Percentiles rank a stretch among this genome's conserved stretches.
Conservation (phyloP, 2,113 vertebrate genomes). For the Accipiter virgatus region DNA sequence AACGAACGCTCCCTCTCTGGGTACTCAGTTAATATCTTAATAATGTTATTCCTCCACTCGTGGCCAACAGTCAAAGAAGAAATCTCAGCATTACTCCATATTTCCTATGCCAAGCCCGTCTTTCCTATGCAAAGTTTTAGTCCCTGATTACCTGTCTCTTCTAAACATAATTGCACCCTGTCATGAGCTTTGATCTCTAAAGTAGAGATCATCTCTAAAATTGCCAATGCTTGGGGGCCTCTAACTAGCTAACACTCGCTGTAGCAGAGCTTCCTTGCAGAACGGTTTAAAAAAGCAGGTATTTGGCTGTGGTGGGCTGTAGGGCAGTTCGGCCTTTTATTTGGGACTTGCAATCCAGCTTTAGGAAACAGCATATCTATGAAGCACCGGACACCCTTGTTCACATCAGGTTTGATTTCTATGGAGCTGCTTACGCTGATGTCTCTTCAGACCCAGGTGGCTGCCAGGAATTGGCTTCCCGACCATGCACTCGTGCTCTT, state of each 20-base stretch:
- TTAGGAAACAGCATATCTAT: not conserved
- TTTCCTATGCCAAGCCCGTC: not conserved
- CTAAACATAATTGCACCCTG: not conserved
- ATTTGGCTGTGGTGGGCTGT: not conserved
- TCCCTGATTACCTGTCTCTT: not conserved
- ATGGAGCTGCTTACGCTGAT: not conserved
- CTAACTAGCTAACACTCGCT: not conserved
- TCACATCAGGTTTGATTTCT: rapidly evolving
- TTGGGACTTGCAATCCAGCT: not conserved
- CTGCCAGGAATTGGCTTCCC: not conserved
- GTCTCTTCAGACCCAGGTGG: not conserved
- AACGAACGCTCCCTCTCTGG: not conserved
- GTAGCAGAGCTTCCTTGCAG: not conserved
- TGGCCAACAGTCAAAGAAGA: not conserved
- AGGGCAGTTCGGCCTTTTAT: not conserved
- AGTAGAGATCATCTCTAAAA: not conserved
- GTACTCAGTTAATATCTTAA: not conserved
- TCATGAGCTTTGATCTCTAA: conserved; percentile 15
- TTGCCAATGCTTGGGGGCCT: not conserved
- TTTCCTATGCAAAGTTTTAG: not conserved
- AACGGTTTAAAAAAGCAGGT: not conserved
- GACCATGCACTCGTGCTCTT: rapidly evolving
- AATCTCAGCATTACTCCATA: not conserved
- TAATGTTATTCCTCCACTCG: not conserved
- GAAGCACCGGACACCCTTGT: not conserved